Evolutionary conservation across 2,888 invertebrate species (phyloP).

Genomic region (Drosophila demipolita): DNA sequence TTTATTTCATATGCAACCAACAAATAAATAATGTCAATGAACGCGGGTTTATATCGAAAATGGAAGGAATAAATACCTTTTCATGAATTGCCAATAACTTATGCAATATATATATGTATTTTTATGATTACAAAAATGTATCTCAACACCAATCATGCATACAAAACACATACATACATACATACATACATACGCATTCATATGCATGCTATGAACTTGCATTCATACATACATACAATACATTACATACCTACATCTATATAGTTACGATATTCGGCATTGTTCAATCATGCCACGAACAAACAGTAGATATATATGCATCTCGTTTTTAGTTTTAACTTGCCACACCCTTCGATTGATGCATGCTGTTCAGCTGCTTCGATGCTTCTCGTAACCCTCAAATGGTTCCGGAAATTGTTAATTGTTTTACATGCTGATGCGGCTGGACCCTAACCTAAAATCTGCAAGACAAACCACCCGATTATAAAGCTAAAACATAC

Average conservation of each 20-base stretch:
- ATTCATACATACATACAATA: slow-evolving; percentile 31
- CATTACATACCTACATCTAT: slow-evolving; percentile 28
- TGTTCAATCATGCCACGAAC: slow-evolving; percentile 37
- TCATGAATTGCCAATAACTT: slow-evolving; percentile 49
- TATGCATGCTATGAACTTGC: slow-evolving; percentile 28
- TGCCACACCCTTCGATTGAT: slow-evolving; percentile 73
- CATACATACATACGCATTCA: slow-evolving; percentile 14
- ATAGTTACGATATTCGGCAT: slow-evolving; percentile 32
- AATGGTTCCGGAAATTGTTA: slow-evolving; percentile 75
- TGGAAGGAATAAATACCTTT: slow-evolving; percentile 12
- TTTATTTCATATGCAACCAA: slow-evolving; percentile 12
- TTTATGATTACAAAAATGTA: slow-evolving; percentile 61
- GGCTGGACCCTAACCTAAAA: slow-evolving; percentile 62
- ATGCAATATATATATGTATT: slow-evolving; percentile 53
- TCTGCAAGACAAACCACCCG: slow-evolving; percentile 34
- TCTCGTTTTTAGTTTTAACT: slow-evolving; percentile 81
- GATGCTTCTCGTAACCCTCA: slow-evolving; percentile 48
- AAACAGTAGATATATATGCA: slow-evolving; percentile 52
- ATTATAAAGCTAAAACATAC: neutral
- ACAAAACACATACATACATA: slow-evolving; percentile 54
- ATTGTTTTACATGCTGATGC: slow-evolving; percentile 67
- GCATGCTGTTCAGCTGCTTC: slow-evolving; percentile 41
- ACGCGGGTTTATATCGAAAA: slow-evolving; percentile 12
- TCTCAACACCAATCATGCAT: slow-evolving; percentile 70
- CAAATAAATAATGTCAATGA: slow-evolving; percentile 6